Conservation (phyloP, 2,888 invertebrate species). For the Aplocera efformata region DNA sequence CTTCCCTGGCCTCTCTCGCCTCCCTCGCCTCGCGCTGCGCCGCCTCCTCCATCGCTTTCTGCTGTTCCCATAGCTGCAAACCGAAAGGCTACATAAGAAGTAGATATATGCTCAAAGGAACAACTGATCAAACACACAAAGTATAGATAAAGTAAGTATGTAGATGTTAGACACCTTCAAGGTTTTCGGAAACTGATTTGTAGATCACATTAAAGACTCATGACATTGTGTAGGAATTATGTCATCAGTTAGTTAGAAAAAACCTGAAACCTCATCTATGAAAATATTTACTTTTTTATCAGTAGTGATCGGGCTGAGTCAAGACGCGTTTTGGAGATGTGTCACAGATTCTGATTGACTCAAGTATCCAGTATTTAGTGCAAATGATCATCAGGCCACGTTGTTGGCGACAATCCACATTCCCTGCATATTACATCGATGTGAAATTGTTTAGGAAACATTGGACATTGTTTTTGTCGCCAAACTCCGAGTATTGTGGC, state of each 20-base stretch:
- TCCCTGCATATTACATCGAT: slow-evolving; percentile 22
- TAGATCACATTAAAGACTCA: no score
- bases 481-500: slow-evolving; percentile 3
- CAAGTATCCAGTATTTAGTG: slow-evolving; percentile 21
- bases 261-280: slow-evolving; percentile 10
- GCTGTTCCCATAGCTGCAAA: slow-evolving; percentile 93
- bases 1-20: slow-evolving; percentile 86
- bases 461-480: slow-evolving; percentile 14
- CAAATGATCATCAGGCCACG: slow-evolving; percentile 25
- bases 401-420: slow-evolving; percentile 40
- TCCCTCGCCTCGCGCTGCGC: slow-evolving; percentile 90
- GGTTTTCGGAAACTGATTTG: no score
- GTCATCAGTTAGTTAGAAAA: slow-evolving; percentile 2
- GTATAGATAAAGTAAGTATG: no score
- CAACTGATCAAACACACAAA: slow-evolving; percentile 3
- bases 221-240: no score
- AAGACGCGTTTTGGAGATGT: slow-evolving; percentile 24
- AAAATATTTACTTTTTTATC: slow-evolving; percentile 23
- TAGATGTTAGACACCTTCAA: no score
- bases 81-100: slow-evolving; percentile 17
- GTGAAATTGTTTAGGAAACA: slow-evolving; percentile 16
- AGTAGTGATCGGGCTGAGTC: slow-evolving; percentile 18
- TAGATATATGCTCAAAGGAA: slow-evolving; percentile 18
- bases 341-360: slow-evolving; percentile 28
- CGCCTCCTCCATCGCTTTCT: slow-evolving; percentile 90